A percentile compares a stretch with the other conserved stretches of the same genome.
Evolutionary conservation across 2,888 invertebrate species (phyloP).

Genomic region (Sturmia bella): DNA sequence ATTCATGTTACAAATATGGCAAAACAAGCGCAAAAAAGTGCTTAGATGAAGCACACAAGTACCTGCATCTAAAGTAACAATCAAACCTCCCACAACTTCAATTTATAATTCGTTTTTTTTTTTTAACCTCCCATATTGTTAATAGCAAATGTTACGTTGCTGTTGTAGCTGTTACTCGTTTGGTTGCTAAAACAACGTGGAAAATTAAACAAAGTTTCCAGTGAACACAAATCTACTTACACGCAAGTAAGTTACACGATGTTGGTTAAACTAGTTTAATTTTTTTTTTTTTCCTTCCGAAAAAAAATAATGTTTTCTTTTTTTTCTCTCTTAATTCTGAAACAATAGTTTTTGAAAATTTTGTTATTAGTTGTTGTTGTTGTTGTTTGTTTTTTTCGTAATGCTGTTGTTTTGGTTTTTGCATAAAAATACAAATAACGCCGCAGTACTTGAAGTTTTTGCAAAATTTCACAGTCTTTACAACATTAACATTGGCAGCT

Average conservation of each 20-base stretch:
- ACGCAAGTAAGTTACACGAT: slow-evolving; percentile 46
- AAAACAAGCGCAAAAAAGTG: slow-evolving; percentile 44
- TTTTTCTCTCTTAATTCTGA: slow-evolving; percentile 19
- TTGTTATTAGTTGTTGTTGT: slow-evolving; percentile 49
- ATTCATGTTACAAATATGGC: slow-evolving; percentile 28
- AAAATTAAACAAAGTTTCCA: slow-evolving; percentile 53
- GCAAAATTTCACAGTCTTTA: slow-evolving; percentile 10
- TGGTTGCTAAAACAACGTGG: slow-evolving; percentile 75
- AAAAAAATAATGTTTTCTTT: background rate
- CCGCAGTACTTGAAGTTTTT: slow-evolving; percentile 65
- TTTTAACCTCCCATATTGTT: slow-evolving; percentile 49
- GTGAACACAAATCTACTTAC: slow-evolving; percentile 1
- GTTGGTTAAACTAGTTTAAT: slow-evolving; percentile 53
- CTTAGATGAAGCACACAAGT: slow-evolving; percentile 12
- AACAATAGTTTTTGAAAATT: slow-evolving; percentile 51
- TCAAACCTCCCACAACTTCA: slow-evolving; percentile 51
- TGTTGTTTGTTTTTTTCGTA: slow-evolving; percentile 6
- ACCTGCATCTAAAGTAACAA: background rate
- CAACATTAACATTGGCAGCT: slow-evolving; percentile 53
- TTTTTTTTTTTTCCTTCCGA: background rate
- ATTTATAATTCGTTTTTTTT: slow-evolving; percentile 51
- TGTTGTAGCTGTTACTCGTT: slow-evolving; percentile 74
- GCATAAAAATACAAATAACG: slow-evolving; percentile 64
- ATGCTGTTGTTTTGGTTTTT: slow-evolving; percentile 22
- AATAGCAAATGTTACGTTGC: slow-evolving; percentile 59